Conservation (phyloP, 2,113 vertebrate genomes). For the Leuciscus idus region DNA sequence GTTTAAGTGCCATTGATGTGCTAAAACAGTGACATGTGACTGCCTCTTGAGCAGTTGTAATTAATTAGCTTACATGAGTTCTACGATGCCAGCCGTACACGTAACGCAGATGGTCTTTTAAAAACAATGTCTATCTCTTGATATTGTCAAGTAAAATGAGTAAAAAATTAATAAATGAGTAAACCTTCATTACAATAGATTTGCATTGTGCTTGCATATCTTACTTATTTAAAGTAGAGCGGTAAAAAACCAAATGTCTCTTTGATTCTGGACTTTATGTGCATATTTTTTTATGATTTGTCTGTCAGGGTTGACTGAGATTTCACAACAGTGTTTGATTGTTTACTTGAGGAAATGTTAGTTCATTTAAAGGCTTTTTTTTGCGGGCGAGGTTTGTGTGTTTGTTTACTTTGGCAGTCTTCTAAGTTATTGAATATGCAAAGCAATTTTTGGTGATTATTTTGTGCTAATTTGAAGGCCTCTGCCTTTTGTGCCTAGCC, state of each 20-base stretch:
- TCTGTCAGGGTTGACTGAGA: slow-evolving; percentile 49
- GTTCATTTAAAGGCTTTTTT: slow-evolving; percentile 46
- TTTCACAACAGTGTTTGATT: slow-evolving; percentile 43
- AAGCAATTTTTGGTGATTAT: slow-evolving; percentile 86
- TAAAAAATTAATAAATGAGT: neutral
- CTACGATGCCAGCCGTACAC: slow-evolving; percentile 71
- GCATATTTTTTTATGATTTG: slow-evolving; percentile 17
- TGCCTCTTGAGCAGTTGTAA: slow-evolving; percentile 76
- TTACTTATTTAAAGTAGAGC: neutral
- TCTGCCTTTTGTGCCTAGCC: slow-evolving; percentile 80
- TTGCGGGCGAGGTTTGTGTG: slow-evolving; percentile 11
- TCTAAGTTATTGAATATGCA: slow-evolving; percentile 87
- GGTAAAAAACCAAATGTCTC: neutral
- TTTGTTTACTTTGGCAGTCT: slow-evolving; percentile 57
- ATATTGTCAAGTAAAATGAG: neutral
- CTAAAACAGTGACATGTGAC: slow-evolving; percentile 66
- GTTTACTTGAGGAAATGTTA: slow-evolving; percentile 47
- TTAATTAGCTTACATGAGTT: slow-evolving; percentile 78
- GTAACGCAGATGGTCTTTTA: slow-evolving; percentile 69
- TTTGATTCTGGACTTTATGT: slow-evolving; percentile 28
- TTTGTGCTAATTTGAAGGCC: slow-evolving; percentile 81
- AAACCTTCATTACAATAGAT: neutral
- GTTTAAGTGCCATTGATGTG: slow-evolving; percentile 66
- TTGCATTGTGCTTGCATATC: neutral
- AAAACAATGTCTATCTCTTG: slow-evolving; percentile 54